A percentile compares a stretch with the other conserved stretches of the same genome.
Evolutionary conservation across 2,113 vertebrate species (phyloP).

Genomic region (Andinoacara biseriatus): DNA sequence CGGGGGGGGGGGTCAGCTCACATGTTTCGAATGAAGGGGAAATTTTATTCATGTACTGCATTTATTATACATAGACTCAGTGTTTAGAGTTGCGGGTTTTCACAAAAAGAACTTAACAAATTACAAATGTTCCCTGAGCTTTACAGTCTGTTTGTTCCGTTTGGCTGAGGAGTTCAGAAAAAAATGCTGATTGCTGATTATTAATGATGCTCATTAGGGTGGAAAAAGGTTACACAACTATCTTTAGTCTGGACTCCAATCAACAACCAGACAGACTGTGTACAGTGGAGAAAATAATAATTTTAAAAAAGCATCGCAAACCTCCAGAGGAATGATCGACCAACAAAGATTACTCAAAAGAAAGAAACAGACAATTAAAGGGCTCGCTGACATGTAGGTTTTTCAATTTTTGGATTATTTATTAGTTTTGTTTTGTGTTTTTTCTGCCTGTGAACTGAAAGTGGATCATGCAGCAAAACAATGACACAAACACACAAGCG

Average conservation of each 20-base stretch:
- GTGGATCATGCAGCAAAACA: background rate
- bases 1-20: background rate
- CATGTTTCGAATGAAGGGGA: background rate
- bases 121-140: background rate
- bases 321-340: background rate
- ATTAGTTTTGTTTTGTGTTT: background rate
- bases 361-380: background rate
- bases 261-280: background rate
- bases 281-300: background rate
- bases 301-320: background rate
- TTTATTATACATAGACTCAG: background rate
- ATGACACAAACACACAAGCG: background rate
- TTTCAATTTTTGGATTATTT: background rate
- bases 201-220: background rate
- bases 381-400: background rate
- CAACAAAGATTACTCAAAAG: background rate
- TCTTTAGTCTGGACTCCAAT: background rate
- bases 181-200: background rate
- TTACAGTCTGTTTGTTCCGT: no score
- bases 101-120: background rate
- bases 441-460: background rate
- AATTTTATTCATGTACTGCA: background rate
- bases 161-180: background rate
- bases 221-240: background rate
- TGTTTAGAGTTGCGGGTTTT: background rate